phyloP scores from a whole-genome alignment of 2,113 vertebrate species.

The Macquaria ambigua region DNA sequence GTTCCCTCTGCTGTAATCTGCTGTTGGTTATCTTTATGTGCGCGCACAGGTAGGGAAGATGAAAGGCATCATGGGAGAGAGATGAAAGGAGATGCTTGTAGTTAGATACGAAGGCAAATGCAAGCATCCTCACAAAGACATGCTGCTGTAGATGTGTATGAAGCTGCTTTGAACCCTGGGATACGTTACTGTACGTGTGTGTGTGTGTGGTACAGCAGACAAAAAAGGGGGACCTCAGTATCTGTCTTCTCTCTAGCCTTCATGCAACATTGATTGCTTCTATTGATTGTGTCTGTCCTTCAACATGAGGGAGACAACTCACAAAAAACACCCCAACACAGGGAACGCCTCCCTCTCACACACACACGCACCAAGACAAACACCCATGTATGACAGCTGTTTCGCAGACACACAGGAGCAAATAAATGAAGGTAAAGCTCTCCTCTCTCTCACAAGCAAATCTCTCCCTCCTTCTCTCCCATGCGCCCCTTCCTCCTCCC shows the following conservation, averaged over 20 bases:
- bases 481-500: conserved; percentile 4
- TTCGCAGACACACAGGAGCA: conserved; percentile 11
- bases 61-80: conserved; percentile 47
- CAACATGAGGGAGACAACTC: conserved; percentile 53
- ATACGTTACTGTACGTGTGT: background rate
- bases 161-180: conserved; percentile 34
- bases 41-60: conserved; percentile 53
- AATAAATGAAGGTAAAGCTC: conserved; percentile 53
- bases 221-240: conserved; percentile 24
- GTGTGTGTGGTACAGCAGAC: conserved; percentile 18
- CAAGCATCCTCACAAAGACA: conserved; percentile 9
- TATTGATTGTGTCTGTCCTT: conserved; percentile 83
- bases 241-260: conserved; percentile 50
- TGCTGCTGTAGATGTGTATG: too few species aligned
- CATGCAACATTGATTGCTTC: conserved; percentile 81
- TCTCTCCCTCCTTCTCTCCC: background rate
- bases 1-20: conserved; percentile 32
- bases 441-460: conserved; percentile 26
- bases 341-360: background rate
- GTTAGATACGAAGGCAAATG: conserved; percentile 22
- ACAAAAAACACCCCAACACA: conserved; percentile 57
- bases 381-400: conserved; percentile 13
- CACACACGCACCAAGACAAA: conserved; percentile 39
- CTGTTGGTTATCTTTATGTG: conserved; percentile 19
- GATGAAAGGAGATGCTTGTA: conserved; percentile 34